phyloP scores from a whole-genome alignment of 2,888 invertebrate species.

The Alloplasta piceator region DNA sequence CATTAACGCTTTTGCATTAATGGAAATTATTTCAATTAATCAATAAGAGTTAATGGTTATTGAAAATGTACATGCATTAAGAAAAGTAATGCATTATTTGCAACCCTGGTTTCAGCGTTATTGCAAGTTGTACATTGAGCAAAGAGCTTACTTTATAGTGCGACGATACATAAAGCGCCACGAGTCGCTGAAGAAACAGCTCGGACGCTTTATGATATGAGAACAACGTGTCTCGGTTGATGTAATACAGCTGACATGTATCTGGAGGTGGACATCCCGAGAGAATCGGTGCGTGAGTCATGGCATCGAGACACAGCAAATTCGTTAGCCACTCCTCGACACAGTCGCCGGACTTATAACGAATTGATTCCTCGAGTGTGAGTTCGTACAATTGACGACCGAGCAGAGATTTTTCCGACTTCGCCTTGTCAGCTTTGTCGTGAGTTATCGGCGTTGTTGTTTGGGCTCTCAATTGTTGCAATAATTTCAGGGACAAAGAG shows the following conservation, averaged over 20 bases:
- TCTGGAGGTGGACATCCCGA: constrained; percentile 96
- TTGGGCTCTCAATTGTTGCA: constrained; percentile 92
- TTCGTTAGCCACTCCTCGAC: constrained; percentile 96
- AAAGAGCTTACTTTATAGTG: constrained; percentile 93
- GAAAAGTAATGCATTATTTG: no score
- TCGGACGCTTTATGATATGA: constrained; percentile 98
- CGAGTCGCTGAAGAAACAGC: constrained; percentile 95
- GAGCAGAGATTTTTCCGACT: constrained; percentile 82
- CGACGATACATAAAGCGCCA: constrained; percentile 97
- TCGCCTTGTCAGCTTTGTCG: constrained; percentile 82
- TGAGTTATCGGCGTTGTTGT: constrained; percentile 85
- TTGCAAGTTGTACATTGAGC: no score
- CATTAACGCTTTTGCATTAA: no score
- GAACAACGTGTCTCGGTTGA: constrained; percentile 96
- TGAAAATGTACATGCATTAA: no score
- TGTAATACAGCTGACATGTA: constrained; percentile 94
- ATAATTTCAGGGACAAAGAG: constrained; percentile 96
- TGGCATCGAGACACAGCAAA: constrained; percentile 95
- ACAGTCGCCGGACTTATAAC: constrained; percentile 92
- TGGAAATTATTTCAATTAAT: no score
- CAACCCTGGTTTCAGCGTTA: neutral
- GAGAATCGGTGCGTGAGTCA: constrained; percentile 86
- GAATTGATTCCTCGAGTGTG: constrained; percentile 95
- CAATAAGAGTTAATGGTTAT: no score
- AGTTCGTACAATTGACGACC: constrained; percentile 85